Base-by-base conservation (phyloP, 1,140 invertebrate genomes). In the Linepithema humile region DNA sequence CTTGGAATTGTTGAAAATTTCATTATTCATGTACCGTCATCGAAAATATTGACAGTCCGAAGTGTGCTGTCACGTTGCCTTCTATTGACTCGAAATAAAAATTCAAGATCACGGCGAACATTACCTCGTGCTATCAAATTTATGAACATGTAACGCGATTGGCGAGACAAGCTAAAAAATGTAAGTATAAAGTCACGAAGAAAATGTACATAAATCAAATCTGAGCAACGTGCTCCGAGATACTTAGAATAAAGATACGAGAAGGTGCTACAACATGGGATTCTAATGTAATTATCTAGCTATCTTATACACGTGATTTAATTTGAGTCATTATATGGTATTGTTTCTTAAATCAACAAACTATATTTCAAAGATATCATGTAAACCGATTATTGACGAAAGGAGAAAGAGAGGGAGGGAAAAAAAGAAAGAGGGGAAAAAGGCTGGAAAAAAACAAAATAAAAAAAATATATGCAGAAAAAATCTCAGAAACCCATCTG, bases 21-120 rank as follows among this genome's bases (percentile, higher is more conserved):
- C 7, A 53, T 53, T 67, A 40, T 40, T 67, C 17, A n/a, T 20
- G 15, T 12, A n/a, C 50, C 1, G 23, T 65, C 45, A 50, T 38
- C 12, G 12, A 78, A 78, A 78, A 53, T 78, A 78, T 78, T 67
- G 45, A 40, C 60, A 53, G 1, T 50, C 29, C 26, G 23, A 10
- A 0, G 23, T 65, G 26, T 50, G 45, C 6, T n/a, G 50, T 75
- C 55, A 62, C n/a, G n/a, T n/a, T n/a, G n/a, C 20, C 38, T 60
- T 62, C 1, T 12, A n/a, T 60, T 17, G 20, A 9, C 12, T 23
- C 29, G 17, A 5, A 65, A 65, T 38, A 9, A 48, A 77, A 38
- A 48, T 65, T 77, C 62, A 26, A 50, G 29, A 17, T 38, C 20
- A 10, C 43, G 9, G 40, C 29, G 15, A 48, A 48, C 5, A 9